Conservation (phyloP, 2,113 vertebrate species). For the Ailurus styani region DNA sequence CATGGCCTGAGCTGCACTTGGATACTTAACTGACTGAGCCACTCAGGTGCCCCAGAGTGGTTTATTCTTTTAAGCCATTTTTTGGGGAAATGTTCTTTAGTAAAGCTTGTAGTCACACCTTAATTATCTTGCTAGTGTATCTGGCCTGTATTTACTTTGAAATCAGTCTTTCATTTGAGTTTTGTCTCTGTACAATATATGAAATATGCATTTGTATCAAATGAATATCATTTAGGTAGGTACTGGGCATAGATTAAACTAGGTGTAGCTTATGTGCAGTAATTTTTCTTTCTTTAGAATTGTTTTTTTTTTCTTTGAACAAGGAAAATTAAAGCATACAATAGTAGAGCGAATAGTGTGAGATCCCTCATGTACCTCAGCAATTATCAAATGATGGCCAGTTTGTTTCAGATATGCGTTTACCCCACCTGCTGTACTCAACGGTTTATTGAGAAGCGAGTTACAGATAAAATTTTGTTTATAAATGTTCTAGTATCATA, state of each 20-base stretch:
- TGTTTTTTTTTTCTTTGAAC: neutral
- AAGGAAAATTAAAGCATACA: neutral
- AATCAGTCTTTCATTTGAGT: neutral
- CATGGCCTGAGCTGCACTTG: neutral
- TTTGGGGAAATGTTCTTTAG: neutral
- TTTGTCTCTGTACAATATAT: neutral
- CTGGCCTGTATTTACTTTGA: conserved; percentile 23
- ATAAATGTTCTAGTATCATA: neutral
- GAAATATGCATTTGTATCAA: neutral
- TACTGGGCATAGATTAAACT: neutral
- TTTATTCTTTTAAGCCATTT: conserved; percentile 32
- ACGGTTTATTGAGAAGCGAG: neutral
- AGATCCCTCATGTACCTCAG: neutral
- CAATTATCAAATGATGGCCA: neutral
- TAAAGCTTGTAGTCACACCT: neutral
- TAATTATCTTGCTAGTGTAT: neutral
- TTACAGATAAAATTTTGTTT: neutral
- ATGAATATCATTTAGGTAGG: neutral
- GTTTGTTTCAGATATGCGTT: neutral
- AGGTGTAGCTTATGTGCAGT: neutral
- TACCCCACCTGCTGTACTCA: neutral
- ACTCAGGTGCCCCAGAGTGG: neutral
- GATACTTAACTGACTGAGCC: neutral
- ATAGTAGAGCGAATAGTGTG: neutral
- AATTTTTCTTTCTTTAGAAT: neutral